Evolutionary conservation across 2,888 invertebrate species (phyloP).

Genomic region (Heliconius aoede): DNA sequence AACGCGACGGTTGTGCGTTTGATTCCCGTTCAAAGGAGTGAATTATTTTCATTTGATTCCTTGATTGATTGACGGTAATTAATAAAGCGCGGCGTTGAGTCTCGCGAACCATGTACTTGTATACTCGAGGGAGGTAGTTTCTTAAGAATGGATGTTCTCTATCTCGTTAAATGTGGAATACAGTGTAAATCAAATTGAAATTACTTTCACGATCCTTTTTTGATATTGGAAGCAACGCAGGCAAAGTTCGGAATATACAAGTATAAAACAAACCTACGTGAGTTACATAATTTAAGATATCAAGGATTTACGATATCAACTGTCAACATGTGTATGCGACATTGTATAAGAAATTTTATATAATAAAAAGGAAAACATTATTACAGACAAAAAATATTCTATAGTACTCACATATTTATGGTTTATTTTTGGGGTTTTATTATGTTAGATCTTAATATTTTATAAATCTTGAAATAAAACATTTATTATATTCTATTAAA

Average conservation of each 20-base stretch:
- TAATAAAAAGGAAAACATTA: background rate
- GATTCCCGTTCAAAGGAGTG: background rate
- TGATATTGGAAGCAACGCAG: background rate
- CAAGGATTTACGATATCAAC: background rate
- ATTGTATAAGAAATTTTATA: background rate
- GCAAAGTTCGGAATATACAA: background rate
- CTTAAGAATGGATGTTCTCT: background rate
- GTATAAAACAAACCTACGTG: background rate
- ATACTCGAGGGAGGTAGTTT: background rate
- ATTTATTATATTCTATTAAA: too few species aligned
- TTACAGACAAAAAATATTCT: background rate
- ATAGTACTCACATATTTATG: too few species aligned
- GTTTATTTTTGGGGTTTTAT: too few species aligned
- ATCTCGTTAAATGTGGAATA: background rate
- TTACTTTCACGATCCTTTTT: background rate
- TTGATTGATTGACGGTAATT: background rate
- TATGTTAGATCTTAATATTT: too few species aligned
- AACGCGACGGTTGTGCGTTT: too few species aligned
- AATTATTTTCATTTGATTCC: background rate
- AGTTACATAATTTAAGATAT: background rate
- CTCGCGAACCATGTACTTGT: too few species aligned
- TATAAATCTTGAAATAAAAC: too few species aligned
- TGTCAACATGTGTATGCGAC: background rate
- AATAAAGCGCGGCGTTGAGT: background rate
- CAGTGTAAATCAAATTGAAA: background rate